Base-by-base conservation (phyloP, 1,140 invertebrate genomes). In the Eumeta japonica region DNA sequence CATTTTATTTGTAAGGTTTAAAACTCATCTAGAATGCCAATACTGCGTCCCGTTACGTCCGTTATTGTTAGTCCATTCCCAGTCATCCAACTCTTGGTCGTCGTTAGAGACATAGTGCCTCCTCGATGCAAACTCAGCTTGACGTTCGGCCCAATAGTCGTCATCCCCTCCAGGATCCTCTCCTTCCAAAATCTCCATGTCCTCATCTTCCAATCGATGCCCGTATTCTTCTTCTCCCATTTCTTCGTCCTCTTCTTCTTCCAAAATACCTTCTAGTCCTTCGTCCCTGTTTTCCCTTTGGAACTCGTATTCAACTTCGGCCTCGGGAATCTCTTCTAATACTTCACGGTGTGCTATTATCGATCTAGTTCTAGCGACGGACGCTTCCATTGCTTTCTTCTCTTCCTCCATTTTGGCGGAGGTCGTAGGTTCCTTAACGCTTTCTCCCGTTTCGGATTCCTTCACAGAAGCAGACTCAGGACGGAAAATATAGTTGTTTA, bases 401-500 rank as follows among this genome's bases (percentile, higher is more conserved):
- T 15, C 10, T 18, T 19, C 35, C 13, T 37, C 24, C 10, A 41
- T 39, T 24, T 11, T 11, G 32, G 42, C 43, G 14, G 27, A 29
- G 19, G 40, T 38, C 13, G 40, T 41, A 43, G 44, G 31, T 31
- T 20, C 49, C 18, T n/a, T n/a, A n/a, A n/a, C n/a, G n/a, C n/a
- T n/a, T n/a, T n/a, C n/a, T n/a, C n/a, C n/a, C n/a, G n/a, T 50
- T 38, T 50, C 41, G 10, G 38, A 9, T 34, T 49, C 44, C 35
- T 56, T 13, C 18, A 15, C 24, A 9, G 35, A 35, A 5, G 41
- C 41, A 11, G 36, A 41, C 42, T 52, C 50, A 18, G 54, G 41
- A 30, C 49, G 39, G 13, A 52, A 48, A 33, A 47, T 49, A 1
- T 79, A 51, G 54, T 81, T 83, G 47, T 81, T 85, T 3, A 86